Conservation (phyloP, 2,797 vertebrate genomes). For the Tauraco hartlaubi region DNA sequence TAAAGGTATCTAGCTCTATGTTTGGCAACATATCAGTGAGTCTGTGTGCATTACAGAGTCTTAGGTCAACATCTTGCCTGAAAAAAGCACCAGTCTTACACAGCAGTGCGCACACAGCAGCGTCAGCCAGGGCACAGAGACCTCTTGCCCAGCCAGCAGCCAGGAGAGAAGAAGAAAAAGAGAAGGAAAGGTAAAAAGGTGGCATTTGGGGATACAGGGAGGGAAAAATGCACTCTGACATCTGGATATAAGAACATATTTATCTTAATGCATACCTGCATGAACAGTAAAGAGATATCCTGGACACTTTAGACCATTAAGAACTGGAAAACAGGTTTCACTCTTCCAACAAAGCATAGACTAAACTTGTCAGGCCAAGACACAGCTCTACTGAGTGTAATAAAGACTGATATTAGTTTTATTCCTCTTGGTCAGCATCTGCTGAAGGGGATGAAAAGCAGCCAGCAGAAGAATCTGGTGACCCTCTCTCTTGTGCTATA, state of each 20-base stretch:
- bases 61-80: neutral
- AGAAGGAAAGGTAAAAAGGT: neutral
- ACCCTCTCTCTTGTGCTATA: neutral
- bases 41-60: neutral
- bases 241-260: neutral
- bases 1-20: neutral
- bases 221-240: neutral
- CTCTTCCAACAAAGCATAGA: neutral
- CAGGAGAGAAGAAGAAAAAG: too few species aligned
- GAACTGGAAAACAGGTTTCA: neutral
- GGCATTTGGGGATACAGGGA: neutral
- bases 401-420: neutral
- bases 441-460: neutral
- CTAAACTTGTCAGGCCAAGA: neutral
- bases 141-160: neutral
- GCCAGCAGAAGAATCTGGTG: neutral
- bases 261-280: neutral
- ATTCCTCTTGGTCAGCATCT: neutral
- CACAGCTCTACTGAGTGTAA: neutral
- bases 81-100: neutral
- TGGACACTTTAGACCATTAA: neutral
- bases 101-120: rapidly evolving
- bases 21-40: neutral
- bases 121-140: neutral
- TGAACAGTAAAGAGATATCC: neutral